Evolutionary conservation across 2,888 invertebrate genomes (phyloP).

Genomic region (Geotrupes spiniger): DNA sequence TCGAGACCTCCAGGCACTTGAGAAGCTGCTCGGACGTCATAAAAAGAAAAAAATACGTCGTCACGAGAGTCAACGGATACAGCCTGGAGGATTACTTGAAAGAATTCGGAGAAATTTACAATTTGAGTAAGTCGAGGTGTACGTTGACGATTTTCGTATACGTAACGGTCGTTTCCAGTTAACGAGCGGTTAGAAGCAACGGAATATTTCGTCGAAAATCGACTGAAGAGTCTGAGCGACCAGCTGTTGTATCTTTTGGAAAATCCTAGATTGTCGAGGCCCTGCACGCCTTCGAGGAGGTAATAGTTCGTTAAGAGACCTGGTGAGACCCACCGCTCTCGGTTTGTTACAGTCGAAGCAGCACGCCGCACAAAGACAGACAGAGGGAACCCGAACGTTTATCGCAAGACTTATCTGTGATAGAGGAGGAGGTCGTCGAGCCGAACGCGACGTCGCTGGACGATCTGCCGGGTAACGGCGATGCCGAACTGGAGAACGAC

Average conservation of each 20-base stretch:
- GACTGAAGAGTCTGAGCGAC: conserved; percentile 33
- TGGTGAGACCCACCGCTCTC: too few relatives aligned
- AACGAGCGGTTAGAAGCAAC: conserved; percentile 44
- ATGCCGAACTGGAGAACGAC: too few relatives aligned
- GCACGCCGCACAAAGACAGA: conserved; percentile 13
- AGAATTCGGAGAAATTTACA: conserved; percentile 44
- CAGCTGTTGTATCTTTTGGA: conserved; percentile 42
- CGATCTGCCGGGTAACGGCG: conserved; percentile 29
- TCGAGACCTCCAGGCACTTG: conserved; percentile 38
- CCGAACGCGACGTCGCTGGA: conserved; percentile 30
- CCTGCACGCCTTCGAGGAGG: conserved; percentile 16
- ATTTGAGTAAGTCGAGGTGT: conserved; percentile 37
- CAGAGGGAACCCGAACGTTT: conserved; percentile 10
- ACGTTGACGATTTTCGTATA: conserved; percentile 6
- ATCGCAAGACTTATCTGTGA: conserved; percentile 13
- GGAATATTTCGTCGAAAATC: conserved; percentile 37
- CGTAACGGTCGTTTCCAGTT: conserved; percentile 34
- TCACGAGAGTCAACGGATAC: conserved; percentile 42
- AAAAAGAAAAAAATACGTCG: conserved; percentile 38
- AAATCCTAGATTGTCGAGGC: conserved; percentile 1
- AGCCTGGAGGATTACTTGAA: conserved; percentile 43
- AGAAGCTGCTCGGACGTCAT: conserved; percentile 30
- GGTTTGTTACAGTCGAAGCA: conserved; percentile 17
- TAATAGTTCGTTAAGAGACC: too few relatives aligned
- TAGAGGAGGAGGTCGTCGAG: conserved; percentile 17